Percentiles rank a stretch among this genome's conserved stretches.
Conservation (phyloP, 2,113 vertebrate species). For the Emydura subglobosa region DNA sequence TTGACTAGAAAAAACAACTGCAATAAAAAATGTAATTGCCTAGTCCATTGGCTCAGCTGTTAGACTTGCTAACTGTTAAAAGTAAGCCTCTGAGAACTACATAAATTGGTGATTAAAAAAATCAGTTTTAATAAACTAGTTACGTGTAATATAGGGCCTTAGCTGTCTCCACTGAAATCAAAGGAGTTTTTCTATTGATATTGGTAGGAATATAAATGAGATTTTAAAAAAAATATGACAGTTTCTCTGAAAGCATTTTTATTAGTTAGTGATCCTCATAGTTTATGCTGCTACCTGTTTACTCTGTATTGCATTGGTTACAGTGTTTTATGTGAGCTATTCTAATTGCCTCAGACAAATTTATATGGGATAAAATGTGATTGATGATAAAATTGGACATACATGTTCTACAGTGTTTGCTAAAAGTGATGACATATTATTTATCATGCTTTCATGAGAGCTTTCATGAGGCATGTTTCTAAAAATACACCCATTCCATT, state of each 20-base stretch:
- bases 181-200: not conserved
- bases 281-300: not conserved
- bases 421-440: not conserved
- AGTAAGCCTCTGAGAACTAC: slow-evolving; percentile 24
- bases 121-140: slow-evolving; percentile 56
- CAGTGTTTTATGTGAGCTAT: not conserved
- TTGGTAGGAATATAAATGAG: not conserved
- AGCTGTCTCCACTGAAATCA: not conserved
- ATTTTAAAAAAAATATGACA: not conserved
- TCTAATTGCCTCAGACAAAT: not conserved
- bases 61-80: slow-evolving; percentile 51
- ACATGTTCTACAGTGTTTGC: not conserved
- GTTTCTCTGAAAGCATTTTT: not conserved
- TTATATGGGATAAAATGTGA: not conserved
- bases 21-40: not conserved
- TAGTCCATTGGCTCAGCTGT: slow-evolving; percentile 36
- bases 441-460: not conserved
- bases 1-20: slow-evolving; percentile 54
- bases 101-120: slow-evolving; percentile 45
- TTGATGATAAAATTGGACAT: not conserved
- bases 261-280: not conserved
- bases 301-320: not conserved
- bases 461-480: not conserved
- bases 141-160: not conserved
- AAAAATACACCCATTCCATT: not conserved